Base-by-base conservation (phyloP, 2,113 vertebrate species). In the Mohoua ochrocephala region DNA sequence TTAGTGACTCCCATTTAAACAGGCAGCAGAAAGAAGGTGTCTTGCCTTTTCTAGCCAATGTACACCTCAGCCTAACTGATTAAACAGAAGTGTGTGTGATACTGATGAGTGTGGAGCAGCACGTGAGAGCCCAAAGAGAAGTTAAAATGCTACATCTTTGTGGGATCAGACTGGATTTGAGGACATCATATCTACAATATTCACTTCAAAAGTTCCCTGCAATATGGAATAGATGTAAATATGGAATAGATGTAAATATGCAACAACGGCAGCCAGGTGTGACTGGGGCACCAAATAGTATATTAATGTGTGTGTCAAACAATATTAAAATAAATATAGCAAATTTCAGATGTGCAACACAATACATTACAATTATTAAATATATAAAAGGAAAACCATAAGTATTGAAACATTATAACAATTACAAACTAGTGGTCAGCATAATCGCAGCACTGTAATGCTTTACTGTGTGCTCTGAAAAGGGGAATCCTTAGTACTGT, bases 31-130 rank as follows among this genome's bases (percentile, higher is more conserved):
- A 69, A 77, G 79, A 10, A 52, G 5, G 21, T 21, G 21, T 27
- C 17, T 49, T 57, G 21, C 2, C 10, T 65, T 76, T 52, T n/a
- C 26, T 7, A 70, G n/a, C 4, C 50, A 49, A n/a, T 9, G 19
- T 12, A 49, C 61, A 10, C 5, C 24, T 41, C 41, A 73, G 31
- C 7, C 15, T 78, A 35, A 30, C 6, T 16, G 15, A 73, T 35
- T 41, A 69, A 80, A 37, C 2, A 1, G 35, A 75, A 35, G 20
- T 3, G 1, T 47, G 49, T 2, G 0, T n/a, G 49, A 73, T 11
- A 35, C 14, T 52, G 39, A 47, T 26, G 64, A 65, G 19, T 0
- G 2, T 10, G 33, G 21, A 64, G 33, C 23, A 68, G 27, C 44
- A 56, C 5, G 7, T 3, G 28, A 65, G 15, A 56, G 19, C 10